Evolutionary conservation across 1,140 invertebrate species (phyloP).

Genomic region (Pectinophora gossypiella): DNA sequence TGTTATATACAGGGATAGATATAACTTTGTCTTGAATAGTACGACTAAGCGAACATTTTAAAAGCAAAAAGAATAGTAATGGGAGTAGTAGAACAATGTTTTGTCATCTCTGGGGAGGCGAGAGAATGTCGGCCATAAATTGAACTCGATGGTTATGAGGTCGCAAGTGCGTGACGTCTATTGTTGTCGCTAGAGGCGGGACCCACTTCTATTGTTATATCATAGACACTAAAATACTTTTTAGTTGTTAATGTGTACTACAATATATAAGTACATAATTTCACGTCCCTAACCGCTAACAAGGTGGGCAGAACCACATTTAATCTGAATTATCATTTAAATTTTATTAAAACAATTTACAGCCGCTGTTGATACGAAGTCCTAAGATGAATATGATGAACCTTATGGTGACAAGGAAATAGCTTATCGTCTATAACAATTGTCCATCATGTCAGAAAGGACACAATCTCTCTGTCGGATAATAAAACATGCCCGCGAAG

Average conservation of each 20-base stretch:
- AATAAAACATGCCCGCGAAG: no score
- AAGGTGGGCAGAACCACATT: background rate
- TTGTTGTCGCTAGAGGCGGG: background rate
- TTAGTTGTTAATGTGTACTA: background rate
- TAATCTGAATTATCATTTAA: background rate
- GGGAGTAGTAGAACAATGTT: constrained; percentile 20
- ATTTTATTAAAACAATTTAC: no score
- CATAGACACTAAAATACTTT: constrained; percentile 5
- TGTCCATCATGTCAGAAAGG: no score
- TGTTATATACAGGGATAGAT: no score
- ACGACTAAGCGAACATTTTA: no score
- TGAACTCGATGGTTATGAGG: constrained; percentile 52
- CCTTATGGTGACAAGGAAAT: no score
- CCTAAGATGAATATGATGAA: no score
- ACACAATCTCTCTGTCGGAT: no score
- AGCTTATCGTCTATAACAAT: no score
- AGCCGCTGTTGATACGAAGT: no score
- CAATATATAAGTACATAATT: background rate
- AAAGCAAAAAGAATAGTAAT: no score
- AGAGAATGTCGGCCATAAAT: constrained; percentile 46
- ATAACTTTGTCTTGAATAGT: no score
- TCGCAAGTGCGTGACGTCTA: constrained; percentile 43
- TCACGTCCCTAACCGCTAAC: background rate
- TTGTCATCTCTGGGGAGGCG: constrained; percentile 20
- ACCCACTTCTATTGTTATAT: constrained; percentile 28